Evolutionary conservation across 2,113 vertebrate species (phyloP).

Genomic region (Gallinago jamesoni): DNA sequence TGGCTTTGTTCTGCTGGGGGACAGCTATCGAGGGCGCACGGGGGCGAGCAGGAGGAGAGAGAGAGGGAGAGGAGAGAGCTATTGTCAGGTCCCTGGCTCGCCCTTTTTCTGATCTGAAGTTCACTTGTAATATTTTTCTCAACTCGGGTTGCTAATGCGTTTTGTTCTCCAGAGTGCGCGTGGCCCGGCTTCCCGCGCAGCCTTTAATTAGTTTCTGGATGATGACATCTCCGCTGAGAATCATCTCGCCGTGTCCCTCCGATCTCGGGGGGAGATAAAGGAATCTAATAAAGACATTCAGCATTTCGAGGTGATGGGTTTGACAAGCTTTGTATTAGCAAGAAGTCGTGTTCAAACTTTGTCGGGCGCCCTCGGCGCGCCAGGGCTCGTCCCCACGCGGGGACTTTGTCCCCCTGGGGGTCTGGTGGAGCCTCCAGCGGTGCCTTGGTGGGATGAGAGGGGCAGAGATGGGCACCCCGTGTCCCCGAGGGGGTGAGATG

Average conservation of each 20-base stretch:
- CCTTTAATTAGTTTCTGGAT: slow-evolving; percentile 84
- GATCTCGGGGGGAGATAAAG: slow-evolving; percentile 73
- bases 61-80: slow-evolving; percentile 18
- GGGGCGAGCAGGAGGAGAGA: neutral
- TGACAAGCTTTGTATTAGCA: slow-evolving; percentile 79
- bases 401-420: slow-evolving; percentile 36
- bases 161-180: slow-evolving; percentile 74
- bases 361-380: neutral
- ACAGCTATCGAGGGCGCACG: neutral
- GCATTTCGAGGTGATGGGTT: slow-evolving; percentile 76
- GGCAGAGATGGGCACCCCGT: neutral
- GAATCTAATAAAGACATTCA: slow-evolving; percentile 82
- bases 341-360: slow-evolving; percentile 63
- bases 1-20: neutral
- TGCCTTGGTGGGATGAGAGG: neutral
- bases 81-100: slow-evolving; percentile 63
- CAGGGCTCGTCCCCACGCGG: neutral
- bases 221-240: slow-evolving; percentile 77
- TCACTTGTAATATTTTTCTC: slow-evolving; percentile 73
- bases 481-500: neutral
- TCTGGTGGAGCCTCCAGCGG: neutral
- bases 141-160: slow-evolving; percentile 68
- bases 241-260: slow-evolving; percentile 67
- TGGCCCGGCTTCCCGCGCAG: slow-evolving; percentile 72
- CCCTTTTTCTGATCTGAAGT: slow-evolving; percentile 74